Conservation (phyloP, 2,888 invertebrate species). For the Priocnemis perturbator region DNA sequence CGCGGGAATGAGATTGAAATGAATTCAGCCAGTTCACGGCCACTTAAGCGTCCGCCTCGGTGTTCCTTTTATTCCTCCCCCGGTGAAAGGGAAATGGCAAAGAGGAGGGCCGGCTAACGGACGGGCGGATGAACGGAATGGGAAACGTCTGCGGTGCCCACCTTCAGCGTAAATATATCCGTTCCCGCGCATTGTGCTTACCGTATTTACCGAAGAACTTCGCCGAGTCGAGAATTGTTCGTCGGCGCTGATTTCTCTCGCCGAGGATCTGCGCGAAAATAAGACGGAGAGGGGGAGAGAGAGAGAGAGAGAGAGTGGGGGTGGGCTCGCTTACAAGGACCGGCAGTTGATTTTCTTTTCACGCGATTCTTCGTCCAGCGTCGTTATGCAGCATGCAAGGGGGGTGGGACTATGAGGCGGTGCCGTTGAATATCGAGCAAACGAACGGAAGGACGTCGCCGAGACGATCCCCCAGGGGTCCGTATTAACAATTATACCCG, state of each 20-base stretch:
- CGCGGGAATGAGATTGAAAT: conserved; percentile 56
- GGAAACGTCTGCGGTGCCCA: conserved; percentile 29
- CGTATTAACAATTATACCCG: conserved; percentile 8
- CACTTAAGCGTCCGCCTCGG: conserved; percentile 43
- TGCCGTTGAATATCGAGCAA: conserved; percentile 8
- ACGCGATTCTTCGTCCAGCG: conserved; percentile 29
- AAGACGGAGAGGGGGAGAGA: conserved; percentile 16
- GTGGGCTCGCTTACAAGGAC: too few relatives aligned
- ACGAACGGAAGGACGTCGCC: conserved; percentile 6
- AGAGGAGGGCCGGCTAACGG: neutral
- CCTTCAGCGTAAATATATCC: conserved; percentile 50
- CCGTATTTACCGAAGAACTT: conserved; percentile 45
- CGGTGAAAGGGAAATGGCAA: conserved; percentile 24
- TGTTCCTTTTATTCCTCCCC: conserved; percentile 28
- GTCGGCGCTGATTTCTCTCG: conserved; percentile 43
- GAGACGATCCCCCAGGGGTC: neutral
- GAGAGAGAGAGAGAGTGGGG: conserved; percentile 19
- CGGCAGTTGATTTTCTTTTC: conserved; percentile 50
- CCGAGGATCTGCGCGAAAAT: conserved; percentile 14
- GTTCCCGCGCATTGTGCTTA: conserved; percentile 36
- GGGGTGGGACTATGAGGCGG: neutral
- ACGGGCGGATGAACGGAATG: conserved; percentile 6
- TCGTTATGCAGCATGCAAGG: conserved; percentile 13
- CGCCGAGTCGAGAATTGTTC: conserved; percentile 37
- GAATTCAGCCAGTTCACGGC: conserved; percentile 53